Base-by-base conservation (phyloP, 2,888 invertebrate species). In the Eurytoma californica region DNA sequence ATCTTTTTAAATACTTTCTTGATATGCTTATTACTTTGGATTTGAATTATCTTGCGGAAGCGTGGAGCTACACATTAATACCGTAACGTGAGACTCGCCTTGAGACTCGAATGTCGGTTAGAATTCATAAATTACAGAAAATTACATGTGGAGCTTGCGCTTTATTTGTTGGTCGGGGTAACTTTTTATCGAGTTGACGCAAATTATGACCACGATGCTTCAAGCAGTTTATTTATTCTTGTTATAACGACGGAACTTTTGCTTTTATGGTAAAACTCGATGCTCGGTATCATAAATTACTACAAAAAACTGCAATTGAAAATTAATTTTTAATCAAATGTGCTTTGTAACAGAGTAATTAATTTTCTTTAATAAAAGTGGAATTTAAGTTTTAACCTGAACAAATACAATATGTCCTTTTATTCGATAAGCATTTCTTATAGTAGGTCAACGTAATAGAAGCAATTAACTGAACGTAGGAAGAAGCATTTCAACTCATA, bases 111-210 rank as follows among this genome's bases (percentile, higher is more conserved):
- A 63, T 13, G 39, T 39, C 63, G 16, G 16, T 47, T 24, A 13
- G 60, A 58, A 70, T 70, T 58, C 70, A 70, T 70, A 55, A 70
- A 70, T 70, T 49, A 60, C 47, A 18, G 18, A 24, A 49, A 68
- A 55, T 55, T 53, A 55, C 39, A 30, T 30, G 18, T 14, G 18
- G 39, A 47, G 12, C 58, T 63, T 9, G 9, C 9, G 39, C 39
- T 39, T 63, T 47, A 63, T 68, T 55, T 57, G 55, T 30, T 55
- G n/a, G 18, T 7, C 30, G 30, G 55, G 55, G 51, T 30, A 55
- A 55, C 30, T 68, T 68, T 68, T 68, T 68, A 67, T 53, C 28
- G 68, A 55, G 68, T 68, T n/a, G 24, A 12, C 5, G 18, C 16
- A 16, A 57, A 68, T 68, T 68, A 68, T 55, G 53, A 12, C 2